Percentiles rank a stretch among this genome's conserved stretches.
phyloP scores from a whole-genome alignment of 2,113 vertebrate genomes.

The Sialia sialis region DNA sequence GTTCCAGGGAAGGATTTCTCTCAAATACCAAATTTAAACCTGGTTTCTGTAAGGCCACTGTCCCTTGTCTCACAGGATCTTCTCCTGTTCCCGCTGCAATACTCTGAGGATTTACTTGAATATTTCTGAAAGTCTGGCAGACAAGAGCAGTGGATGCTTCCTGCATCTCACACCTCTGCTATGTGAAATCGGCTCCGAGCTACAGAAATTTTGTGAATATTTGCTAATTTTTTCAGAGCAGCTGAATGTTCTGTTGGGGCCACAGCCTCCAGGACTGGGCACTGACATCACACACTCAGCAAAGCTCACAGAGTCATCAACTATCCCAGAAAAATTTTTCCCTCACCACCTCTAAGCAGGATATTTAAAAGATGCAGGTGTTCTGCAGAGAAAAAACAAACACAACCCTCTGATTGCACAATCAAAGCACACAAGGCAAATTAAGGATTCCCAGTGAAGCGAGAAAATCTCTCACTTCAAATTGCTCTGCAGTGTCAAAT shows the following conservation, averaged over 20 bases:
- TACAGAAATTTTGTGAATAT: not conserved
- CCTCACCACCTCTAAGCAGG: not conserved
- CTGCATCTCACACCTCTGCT: not conserved
- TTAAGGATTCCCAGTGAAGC: not conserved
- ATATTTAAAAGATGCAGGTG: not conserved
- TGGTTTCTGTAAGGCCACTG: not conserved
- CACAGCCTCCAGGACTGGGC: not conserved
- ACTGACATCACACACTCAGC: not conserved
- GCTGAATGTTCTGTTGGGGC: not conserved
- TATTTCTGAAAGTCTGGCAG: not conserved
- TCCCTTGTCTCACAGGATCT: not conserved
- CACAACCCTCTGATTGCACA: not conserved
- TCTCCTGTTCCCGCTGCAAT: not conserved
- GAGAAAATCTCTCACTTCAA: not conserved
- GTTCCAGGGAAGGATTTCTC: not conserved
- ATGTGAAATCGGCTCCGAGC: not conserved
- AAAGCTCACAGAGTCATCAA: not conserved
- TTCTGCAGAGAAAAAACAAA: not conserved
- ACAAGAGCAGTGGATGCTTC: not conserved
- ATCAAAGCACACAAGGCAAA: not conserved
- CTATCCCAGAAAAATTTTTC: not conserved
- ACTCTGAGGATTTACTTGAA: not conserved
- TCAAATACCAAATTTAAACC: not conserved
- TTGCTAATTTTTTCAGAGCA: not conserved
- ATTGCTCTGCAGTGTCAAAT: not conserved